Evolutionary conservation across 2,797 vertebrate species (phyloP), one percentile per base, ranked within the genome.

Genomic region (Acanthurus leucopareius): DNA sequence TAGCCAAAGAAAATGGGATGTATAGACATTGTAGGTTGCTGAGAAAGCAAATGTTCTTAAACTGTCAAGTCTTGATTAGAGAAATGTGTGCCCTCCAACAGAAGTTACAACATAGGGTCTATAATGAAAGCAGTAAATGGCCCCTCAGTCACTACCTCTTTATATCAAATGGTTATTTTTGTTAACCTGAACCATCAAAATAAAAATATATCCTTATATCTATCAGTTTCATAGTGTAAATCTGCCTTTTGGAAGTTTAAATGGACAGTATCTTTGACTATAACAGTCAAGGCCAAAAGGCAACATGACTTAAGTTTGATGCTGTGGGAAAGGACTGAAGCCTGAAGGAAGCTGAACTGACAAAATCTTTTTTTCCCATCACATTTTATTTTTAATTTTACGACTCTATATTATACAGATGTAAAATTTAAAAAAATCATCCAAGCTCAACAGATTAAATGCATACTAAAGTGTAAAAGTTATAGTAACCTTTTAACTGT

Each of bases 1-100:
- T 68, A 75, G 63, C 66, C 52, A 22, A 79, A 78, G 68, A 88
- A 86, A 89, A 89, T 79, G 68, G 72, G 42, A 82, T 57, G 66
- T 86, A 89, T 84, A 15, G 70, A 86, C 77, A 59, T 40, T 82
- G 45, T 69, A 71, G 60, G 54, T 76, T 90, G 81, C 83, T 89
- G 79, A 88, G 80, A 75, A 87, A 86, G 74, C 69, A 84, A 80
- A 83, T 69, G 82, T 83, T 86, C 81, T 89, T 80, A 75, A 86
- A 64, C 62, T 80, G 76, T 82, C 87, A 79, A 65, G 66, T 73
- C 83, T 82, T 84, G 49, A 89, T 77, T 69, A 71, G 59, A 71
- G 59, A 16, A 77, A 73, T 53, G 73, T 61, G 74, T 53, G n/a
- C 48, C 75, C 66, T 52, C 45, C 51, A 80, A 57, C 42, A 88